Evolutionary conservation across 2,888 invertebrate species (phyloP).

Genomic region (Diarsia mendica): DNA sequence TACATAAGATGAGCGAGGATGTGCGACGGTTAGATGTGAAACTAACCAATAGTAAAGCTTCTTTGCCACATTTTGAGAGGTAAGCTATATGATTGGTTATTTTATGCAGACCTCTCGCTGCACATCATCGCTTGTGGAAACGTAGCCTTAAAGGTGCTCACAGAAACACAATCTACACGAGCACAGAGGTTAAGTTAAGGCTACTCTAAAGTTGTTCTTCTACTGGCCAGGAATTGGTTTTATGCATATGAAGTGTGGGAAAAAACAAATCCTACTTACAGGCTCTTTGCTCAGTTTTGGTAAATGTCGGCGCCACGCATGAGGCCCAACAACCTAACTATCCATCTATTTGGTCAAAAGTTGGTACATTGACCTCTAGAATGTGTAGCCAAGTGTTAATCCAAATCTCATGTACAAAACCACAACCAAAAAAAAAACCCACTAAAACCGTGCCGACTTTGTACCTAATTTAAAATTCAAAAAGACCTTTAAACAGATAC

Average conservation of each 20-base stretch:
- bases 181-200: too few species aligned
- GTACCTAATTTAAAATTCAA: constrained; percentile 54
- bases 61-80: neutral
- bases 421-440: neutral
- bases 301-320: too few species aligned
- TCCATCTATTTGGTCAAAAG: too few species aligned
- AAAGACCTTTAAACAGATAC: constrained; percentile 67
- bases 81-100: neutral
- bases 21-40: neutral
- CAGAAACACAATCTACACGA: too few species aligned
- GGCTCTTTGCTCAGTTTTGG: neutral
- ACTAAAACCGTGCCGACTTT: constrained; percentile 23
- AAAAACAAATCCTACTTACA: neutral
- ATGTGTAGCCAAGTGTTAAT: neutral
- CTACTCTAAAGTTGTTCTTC: neutral
- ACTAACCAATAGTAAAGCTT: neutral
- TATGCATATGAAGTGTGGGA: too few species aligned
- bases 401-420: neutral
- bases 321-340: too few species aligned
- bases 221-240: neutral
- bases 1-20: neutral
- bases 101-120: neutral
- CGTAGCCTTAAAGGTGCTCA: neutral
- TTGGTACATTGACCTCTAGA: neutral
- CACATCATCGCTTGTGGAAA: neutral